Evolutionary conservation across 2,113 vertebrate genomes (phyloP).

Genomic region (Promerops cafer): DNA sequence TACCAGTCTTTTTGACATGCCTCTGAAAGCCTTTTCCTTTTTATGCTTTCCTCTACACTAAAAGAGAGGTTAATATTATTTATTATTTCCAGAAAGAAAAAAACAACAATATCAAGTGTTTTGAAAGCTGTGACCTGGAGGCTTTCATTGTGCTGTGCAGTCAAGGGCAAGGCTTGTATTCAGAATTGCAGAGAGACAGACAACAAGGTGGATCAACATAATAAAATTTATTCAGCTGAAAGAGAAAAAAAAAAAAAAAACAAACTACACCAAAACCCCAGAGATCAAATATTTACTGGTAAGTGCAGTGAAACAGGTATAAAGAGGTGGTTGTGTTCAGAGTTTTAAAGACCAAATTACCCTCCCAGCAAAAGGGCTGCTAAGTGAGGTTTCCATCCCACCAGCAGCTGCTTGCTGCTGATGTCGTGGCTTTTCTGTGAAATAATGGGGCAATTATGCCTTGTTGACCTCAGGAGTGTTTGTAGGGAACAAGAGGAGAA

Average conservation of each 20-base stretch:
- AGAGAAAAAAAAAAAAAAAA: not conserved
- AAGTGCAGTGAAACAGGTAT: not conserved
- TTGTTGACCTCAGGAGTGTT: not conserved
- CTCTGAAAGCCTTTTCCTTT: not conserved
- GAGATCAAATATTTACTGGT: not conserved
- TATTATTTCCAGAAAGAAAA: conserved; percentile 21
- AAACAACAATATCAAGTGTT: not conserved
- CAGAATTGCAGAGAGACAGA: not conserved
- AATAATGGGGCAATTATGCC: not conserved
- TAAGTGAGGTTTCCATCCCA: not conserved
- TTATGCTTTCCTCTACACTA: not conserved
- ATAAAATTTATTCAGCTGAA: conserved; percentile 16
- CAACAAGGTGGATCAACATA: not conserved
- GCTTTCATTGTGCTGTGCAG: conserved; percentile 3
- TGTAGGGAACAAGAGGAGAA: not conserved
- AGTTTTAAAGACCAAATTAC: not conserved
- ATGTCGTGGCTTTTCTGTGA: not conserved
- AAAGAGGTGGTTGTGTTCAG: not conserved
- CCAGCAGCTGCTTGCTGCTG: not conserved
- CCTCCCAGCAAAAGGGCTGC: not conserved
- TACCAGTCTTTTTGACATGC: not conserved
- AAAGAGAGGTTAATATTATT: not conserved
- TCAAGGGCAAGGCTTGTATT: conserved; percentile 20
- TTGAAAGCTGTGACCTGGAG: conserved; percentile 46
- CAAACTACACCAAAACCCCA: not conserved